A percentile compares a stretch with the other conserved stretches of the same genome.
Evolutionary conservation across 2,888 invertebrate genomes (phyloP).

Genomic region (Volucella bombylans): DNA sequence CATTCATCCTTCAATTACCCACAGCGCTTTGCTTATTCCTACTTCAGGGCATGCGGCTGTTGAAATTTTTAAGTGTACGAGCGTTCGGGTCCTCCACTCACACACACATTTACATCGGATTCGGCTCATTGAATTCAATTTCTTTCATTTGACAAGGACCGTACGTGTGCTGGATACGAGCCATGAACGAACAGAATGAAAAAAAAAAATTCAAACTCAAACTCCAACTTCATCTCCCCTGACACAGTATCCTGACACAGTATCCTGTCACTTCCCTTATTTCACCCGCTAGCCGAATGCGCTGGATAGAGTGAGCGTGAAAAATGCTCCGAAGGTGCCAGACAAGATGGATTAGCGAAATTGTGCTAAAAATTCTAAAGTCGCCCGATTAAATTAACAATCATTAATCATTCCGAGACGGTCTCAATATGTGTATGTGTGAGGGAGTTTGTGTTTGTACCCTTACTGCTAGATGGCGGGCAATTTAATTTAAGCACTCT

Average conservation of each 20-base stretch:
- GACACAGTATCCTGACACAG: constrained; percentile 1
- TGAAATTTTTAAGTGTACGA: too few species aligned
- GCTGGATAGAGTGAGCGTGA: constrained; percentile 63
- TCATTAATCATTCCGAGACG: constrained; percentile 70
- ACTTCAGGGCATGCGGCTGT: too few species aligned
- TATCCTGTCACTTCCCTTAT: neutral
- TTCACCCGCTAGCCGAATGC: too few species aligned
- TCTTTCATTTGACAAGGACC: constrained; percentile 19
- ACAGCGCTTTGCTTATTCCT: neutral
- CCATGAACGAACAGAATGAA: constrained; percentile 4
- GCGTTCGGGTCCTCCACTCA: neutral
- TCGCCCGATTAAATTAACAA: constrained; percentile 74
- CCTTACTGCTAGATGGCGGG: neutral
- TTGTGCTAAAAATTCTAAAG: constrained; percentile 73
- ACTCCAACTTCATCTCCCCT: neutral
- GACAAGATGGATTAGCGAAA: constrained; percentile 72
- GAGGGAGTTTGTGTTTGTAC: neutral
- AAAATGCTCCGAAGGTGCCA: constrained; percentile 66
- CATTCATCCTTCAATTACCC: neutral
- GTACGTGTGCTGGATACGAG: constrained; percentile 21
- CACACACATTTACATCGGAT: constrained; percentile 34
- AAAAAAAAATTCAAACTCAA: constrained; percentile 13
- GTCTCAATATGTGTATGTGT: constrained; percentile 11
- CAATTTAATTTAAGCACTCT: constrained; percentile 63
- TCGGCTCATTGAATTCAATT: constrained; percentile 64